These are phyloP conservation scores for Bovichtus variegatus DNA, from an alignment of 2,797 vertebrate genomes.

Conservation along the genomic window DNA sequence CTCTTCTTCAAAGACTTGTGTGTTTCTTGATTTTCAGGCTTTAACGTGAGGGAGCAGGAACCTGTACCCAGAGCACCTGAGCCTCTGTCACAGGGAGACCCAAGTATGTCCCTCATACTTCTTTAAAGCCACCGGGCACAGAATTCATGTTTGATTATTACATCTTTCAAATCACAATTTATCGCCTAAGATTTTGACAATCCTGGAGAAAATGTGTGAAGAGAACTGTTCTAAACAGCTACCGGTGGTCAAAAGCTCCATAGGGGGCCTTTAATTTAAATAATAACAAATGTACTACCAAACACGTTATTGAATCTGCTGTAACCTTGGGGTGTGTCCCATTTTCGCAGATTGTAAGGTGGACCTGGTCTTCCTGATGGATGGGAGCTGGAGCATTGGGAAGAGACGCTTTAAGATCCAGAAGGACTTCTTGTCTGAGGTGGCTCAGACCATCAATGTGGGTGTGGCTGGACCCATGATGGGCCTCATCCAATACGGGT, in stretches of 20 bases:
- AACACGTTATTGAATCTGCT: not conserved
- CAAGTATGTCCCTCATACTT: slow-evolving; percentile 85
- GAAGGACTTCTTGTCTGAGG: slow-evolving; percentile 92
- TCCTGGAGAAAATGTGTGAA: not conserved
- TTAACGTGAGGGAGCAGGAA: slow-evolving; percentile 85
- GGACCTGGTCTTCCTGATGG: slow-evolving; percentile 94
- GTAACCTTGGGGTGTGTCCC: not conserved
- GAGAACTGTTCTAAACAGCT: too few species aligned
- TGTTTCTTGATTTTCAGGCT: slow-evolving; percentile 82
- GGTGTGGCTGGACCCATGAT: slow-evolving; percentile 92
- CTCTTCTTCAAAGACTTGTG: not conserved
- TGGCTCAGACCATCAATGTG: slow-evolving; percentile 91
- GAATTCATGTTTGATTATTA: not conserved
- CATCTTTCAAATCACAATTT: not conserved
- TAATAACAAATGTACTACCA: not conserved
- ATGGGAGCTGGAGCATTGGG: slow-evolving; percentile 96
- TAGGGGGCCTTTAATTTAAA: not conserved
- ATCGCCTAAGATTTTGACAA: not conserved
- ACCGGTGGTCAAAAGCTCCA: not conserved
- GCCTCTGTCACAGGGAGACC: slow-evolving; percentile 88
- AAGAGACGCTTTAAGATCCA: slow-evolving; percentile 96
- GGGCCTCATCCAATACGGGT: slow-evolving; percentile 97
- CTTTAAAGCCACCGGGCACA: not conserved
- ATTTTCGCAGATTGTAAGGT: slow-evolving; percentile 91
- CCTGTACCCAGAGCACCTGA: slow-evolving; percentile 83